Evolutionary conservation across 2,797 vertebrate genomes (phyloP).

Genomic region (Strix occidentalis): DNA sequence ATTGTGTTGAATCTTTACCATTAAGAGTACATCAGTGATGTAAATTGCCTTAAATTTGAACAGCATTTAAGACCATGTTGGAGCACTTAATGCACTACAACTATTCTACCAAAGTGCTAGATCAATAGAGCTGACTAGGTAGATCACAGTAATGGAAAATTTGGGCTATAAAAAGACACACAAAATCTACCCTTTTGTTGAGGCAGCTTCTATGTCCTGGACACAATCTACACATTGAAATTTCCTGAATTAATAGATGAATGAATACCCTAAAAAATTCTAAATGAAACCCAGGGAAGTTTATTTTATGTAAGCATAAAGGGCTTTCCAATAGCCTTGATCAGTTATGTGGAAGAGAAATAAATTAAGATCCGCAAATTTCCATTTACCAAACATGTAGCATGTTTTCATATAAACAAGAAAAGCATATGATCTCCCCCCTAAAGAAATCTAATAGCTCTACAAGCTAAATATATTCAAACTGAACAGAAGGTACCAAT

Average conservation of each 20-base stretch:
- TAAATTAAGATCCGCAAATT: neutral
- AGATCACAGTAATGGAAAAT: neutral
- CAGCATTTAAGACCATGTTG: neutral
- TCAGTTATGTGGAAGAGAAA: neutral
- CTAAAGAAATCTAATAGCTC: neutral
- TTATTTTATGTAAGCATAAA: neutral
- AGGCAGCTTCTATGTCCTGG: neutral
- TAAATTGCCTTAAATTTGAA: neutral
- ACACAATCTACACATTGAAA: neutral
- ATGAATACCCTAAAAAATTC: neutral
- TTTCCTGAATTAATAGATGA: neutral
- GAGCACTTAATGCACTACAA: neutral
- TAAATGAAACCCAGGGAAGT: neutral
- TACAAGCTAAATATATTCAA: neutral
- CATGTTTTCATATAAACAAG: neutral
- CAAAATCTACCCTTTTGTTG: neutral
- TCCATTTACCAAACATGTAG: neutral
- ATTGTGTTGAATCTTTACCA: neutral
- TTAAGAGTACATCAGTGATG: neutral
- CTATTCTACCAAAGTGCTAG: neutral
- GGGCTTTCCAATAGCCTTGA: neutral
- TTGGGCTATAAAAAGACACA: neutral
- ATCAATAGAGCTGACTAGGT: neutral
- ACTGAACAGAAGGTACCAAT: accelerated
- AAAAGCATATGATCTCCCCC: neutral